Evolutionary conservation across 2,888 invertebrate species (phyloP).

Genomic region (Busseola fusca): DNA sequence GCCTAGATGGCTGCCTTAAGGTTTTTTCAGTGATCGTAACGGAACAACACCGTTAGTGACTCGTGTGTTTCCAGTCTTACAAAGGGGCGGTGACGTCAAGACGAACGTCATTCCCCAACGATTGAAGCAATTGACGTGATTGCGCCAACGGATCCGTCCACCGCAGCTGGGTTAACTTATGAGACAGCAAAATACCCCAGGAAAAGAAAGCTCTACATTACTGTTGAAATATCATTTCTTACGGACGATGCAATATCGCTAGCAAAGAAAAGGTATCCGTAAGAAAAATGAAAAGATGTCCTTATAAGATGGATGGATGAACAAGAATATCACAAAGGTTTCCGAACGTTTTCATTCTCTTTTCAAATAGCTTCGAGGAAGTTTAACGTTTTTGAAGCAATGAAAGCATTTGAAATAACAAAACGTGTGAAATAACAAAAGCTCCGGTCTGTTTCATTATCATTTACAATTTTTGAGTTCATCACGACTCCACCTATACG

Average conservation of each 20-base stretch:
- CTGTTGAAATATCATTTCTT: constrained; percentile 31
- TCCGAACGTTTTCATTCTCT: constrained; percentile 38
- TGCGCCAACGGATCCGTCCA: constrained; percentile 67
- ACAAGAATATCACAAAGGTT: constrained; percentile 36
- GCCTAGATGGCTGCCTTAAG: constrained; percentile 40
- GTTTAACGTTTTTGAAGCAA: constrained; percentile 17
- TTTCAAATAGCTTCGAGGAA: constrained; percentile 15
- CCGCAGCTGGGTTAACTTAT: constrained; percentile 48
- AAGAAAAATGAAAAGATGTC: constrained; percentile 36
- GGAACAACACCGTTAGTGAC: constrained; percentile 77
- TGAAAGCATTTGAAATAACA: constrained; percentile 19
- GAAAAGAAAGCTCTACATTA: constrained; percentile 41
- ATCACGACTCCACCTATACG: background rate
- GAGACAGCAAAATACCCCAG: constrained; percentile 39
- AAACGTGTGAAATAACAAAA: constrained; percentile 9
- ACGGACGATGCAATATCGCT: constrained; percentile 37
- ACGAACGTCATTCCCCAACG: constrained; percentile 79
- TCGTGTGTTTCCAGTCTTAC: constrained; percentile 75
- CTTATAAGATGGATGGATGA: constrained; percentile 22
- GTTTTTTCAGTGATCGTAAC: constrained; percentile 65
- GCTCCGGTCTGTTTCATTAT: background rate
- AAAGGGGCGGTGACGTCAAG: constrained; percentile 84
- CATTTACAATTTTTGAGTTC: constrained; percentile 16
- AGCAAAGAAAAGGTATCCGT: constrained; percentile 12
- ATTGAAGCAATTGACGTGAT: constrained; percentile 87